Conservation (phyloP, 1,140 invertebrate species). For the Cyrtorhinus lividipennis region DNA sequence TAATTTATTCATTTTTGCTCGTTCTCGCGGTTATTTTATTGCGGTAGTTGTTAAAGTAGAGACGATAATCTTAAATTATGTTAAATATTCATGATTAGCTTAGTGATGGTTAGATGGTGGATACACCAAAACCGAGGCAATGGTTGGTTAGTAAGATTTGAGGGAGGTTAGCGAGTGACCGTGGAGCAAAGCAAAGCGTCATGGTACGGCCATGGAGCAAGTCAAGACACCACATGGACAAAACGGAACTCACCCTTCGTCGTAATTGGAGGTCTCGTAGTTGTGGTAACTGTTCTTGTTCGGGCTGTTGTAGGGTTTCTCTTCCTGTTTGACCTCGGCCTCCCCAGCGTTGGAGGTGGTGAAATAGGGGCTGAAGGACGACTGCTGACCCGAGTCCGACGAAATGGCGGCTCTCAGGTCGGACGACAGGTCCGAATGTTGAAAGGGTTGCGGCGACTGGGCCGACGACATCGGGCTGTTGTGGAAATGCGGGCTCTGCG, state of each 20-base stretch:
- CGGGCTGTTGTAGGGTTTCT: slow-evolving; percentile 38
- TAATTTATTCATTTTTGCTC: too few relatives aligned
- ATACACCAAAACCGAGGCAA: too few relatives aligned
- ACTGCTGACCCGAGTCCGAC: slow-evolving; percentile 46
- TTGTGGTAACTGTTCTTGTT: slow-evolving; percentile 25
- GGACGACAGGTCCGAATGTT: slow-evolving; percentile 54
- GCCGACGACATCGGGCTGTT: slow-evolving; percentile 24
- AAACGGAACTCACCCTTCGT: background rate
- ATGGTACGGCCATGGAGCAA: too few relatives aligned
- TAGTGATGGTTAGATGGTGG: too few relatives aligned
- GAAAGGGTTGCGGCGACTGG: slow-evolving; percentile 42
- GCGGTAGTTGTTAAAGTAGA: too few relatives aligned
- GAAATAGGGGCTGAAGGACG: slow-evolving; percentile 50
- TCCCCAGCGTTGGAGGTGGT: slow-evolving; percentile 54
- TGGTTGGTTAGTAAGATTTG: too few relatives aligned
- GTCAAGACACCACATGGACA: too few relatives aligned
- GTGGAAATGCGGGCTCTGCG: slow-evolving; percentile 26
- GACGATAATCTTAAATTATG: too few relatives aligned
- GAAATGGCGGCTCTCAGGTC: slow-evolving; percentile 63
- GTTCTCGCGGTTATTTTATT: too few relatives aligned
- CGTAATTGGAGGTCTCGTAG: slow-evolving; percentile 24
- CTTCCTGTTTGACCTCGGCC: slow-evolving; percentile 35
- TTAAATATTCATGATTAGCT: too few relatives aligned
- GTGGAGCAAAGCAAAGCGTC: too few relatives aligned
- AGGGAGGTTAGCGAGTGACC: too few relatives aligned